Base-by-base conservation (phyloP, 2,113 vertebrate species). In the Tragulus kanchil region DNA sequence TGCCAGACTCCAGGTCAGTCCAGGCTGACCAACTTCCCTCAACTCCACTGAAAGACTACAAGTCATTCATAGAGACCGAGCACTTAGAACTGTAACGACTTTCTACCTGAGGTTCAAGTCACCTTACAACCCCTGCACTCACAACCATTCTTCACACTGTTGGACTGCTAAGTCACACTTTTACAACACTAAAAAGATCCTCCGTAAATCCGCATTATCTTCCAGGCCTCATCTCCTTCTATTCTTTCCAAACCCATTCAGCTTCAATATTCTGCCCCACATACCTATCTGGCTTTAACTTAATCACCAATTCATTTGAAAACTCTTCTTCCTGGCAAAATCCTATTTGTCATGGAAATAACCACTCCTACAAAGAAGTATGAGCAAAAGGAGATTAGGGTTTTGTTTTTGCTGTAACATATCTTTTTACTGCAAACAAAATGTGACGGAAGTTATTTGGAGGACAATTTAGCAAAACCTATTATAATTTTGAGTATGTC, bases 391-490 rank as follows among this genome's bases (percentile, higher is more conserved):
- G 31, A 78, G n/a, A 21, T 75, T 87, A 69, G 5, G 36, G 28
- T 87, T 58, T 96, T 92, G 31, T 14, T 90, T 90, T 79, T 62
- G 45, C 48, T 89, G 25, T 45, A 61, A 73, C 59, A 89, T 67
- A 67, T 9, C 31, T 17, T 93, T 88, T 77, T 42, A 65, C 11
- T 84, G 23, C 21, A 93, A 96, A 93, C 28, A 85, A 93, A 95
- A 88, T 62, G 67, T 81, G 21, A 75, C 36, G 11, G 5, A 79
- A 52, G 9, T 90, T 92, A 92, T 93, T 59, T 90, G 13, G 5
- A 92, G n/a, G 65, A 5, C 16, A 95, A 95, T 50, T 95, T 85
- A 75, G 36, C 58, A 93, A 97, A 97, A 92, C 16, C 84, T 75
- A 95, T 13, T 83, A 73, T 73, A 75, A 83, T 84, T 65, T 84